Base-by-base conservation (phyloP, 2,113 vertebrate species). In the Chrysemys picta region DNA sequence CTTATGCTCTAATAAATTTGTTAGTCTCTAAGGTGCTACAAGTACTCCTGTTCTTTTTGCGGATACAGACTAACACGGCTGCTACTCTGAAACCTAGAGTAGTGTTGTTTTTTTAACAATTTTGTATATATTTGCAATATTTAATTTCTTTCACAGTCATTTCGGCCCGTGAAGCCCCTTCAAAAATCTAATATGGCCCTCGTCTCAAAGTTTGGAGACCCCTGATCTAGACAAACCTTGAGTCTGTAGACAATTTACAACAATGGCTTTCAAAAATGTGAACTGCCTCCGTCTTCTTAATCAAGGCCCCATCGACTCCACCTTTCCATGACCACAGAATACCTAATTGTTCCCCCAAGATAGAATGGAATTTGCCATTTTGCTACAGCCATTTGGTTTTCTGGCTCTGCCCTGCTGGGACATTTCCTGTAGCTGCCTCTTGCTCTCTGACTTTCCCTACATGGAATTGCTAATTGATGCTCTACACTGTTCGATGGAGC, bases 401-500 rank as follows among this genome's bases (percentile, higher is more conserved):
- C 35, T 35, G 76, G 80, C 57, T 84, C 24, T 6, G 24, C 50
- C 6, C 42, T 56, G 22, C 11, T 65, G 29, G 82, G n/a, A 82
- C 25, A 62, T n/a, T 17, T 82, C 29, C 52, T 0, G 0, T 84
- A 87, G 82, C 72, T 1, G 5, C 0, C 0, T 17, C 62, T 80
- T 0, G 0, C 6, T 50, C 86, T 22, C 27, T 0, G 0, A 53
- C 16, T 2, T 1, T 50, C 21, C 38, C 82, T 87, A 31, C 52
- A 27, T 50, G 31, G 6, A 54, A 8, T 2, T 79, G 56, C 17
- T 22, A 31, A 19, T 2, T 38, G 62, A 17, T 72, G 65, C 38
- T 91, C 86, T 31, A 27, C 0, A 0, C 31, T 10, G 82, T 35
- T 7, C 3, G 54, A 57, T 25, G 65, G 38, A 62, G 62, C 52